Conservation (phyloP, 2,888 invertebrate species). For the Xestia sexstrigata region DNA sequence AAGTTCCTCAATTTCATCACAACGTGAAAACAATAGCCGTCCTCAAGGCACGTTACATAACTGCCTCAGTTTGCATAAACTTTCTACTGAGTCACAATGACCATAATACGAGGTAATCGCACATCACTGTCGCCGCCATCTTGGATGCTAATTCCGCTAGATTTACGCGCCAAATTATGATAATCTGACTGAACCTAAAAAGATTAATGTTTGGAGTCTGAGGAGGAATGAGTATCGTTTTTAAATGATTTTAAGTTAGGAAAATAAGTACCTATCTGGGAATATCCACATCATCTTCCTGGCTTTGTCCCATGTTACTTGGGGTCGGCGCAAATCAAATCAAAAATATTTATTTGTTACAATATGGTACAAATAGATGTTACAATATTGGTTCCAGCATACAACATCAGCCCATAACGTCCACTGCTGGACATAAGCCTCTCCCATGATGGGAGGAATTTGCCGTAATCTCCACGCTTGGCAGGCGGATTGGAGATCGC, state of each 20-base stretch:
- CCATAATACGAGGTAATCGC: slow-evolving; percentile 42
- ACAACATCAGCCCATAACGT: too few species aligned
- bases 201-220: slow-evolving; percentile 4
- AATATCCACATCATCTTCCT: background rate
- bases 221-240: slow-evolving; percentile 4
- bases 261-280: background rate
- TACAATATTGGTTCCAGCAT: too few species aligned
- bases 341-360: too few species aligned
- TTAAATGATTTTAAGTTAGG: background rate
- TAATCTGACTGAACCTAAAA: slow-evolving; percentile 14
- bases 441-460: too few species aligned
- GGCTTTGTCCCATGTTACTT: background rate
- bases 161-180: slow-evolving; percentile 32
- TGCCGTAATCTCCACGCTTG: too few species aligned
- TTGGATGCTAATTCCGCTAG: slow-evolving; percentile 32
- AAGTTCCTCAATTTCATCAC: slow-evolving; percentile 29
- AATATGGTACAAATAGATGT: too few species aligned
- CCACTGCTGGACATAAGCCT: too few species aligned
- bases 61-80: slow-evolving; percentile 46
- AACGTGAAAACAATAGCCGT: slow-evolving; percentile 31
- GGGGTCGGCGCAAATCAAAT: too few species aligned
- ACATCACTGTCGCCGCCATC: slow-evolving; percentile 38
- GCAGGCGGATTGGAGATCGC: too few species aligned
- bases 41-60: slow-evolving; percentile 44
- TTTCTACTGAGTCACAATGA: slow-evolving; percentile 59